These are phyloP conservation scores for Takifugu rubripes DNA, from an alignment of 2,797 vertebrate species.

Conservation along the genomic window DNA sequence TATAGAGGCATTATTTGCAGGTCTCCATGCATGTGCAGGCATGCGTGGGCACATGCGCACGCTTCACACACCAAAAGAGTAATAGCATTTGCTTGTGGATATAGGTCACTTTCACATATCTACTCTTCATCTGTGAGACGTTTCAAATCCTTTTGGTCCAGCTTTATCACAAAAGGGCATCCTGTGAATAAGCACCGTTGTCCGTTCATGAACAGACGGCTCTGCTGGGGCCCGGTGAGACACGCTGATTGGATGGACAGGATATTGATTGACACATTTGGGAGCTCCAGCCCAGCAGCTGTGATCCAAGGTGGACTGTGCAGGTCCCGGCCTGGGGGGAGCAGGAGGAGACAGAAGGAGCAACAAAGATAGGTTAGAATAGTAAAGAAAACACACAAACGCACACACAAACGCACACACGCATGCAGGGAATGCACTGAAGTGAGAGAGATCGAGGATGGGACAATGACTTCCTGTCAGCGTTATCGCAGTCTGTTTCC, in stretches of 20 bases:
- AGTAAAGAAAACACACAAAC: conserved; percentile 1
- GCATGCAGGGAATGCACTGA: not conserved
- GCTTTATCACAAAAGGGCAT: conserved; percentile 16
- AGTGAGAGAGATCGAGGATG: conserved; percentile 7
- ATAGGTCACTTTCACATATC: conserved; percentile 23
- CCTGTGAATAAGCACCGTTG: conserved; percentile 21
- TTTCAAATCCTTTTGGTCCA: conserved; percentile 24
- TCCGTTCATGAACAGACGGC: conserved; percentile 24
- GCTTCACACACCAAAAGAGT: not conserved
- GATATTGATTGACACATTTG: conserved; percentile 65
- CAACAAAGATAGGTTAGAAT: not conserved
- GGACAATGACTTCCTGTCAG: conserved; percentile 20
- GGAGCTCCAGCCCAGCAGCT: conserved; percentile 52
- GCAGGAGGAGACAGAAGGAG: conserved; percentile 11
- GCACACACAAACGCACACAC: too few species aligned
- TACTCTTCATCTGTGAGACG: conserved; percentile 19
- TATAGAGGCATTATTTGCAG: not conserved
- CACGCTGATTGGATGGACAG: conserved; percentile 37
- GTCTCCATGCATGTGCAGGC: not conserved
- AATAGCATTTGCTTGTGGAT: conserved; percentile 5
- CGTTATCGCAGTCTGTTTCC: conserved; percentile 23
- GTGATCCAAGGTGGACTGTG: conserved; percentile 33
- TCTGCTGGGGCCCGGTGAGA: conserved; percentile 46
- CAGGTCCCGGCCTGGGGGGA: conserved; percentile 14
- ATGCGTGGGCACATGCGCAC: not conserved